Conservation (phyloP, 2,113 vertebrate genomes). For the Ciconia stormi region DNA sequence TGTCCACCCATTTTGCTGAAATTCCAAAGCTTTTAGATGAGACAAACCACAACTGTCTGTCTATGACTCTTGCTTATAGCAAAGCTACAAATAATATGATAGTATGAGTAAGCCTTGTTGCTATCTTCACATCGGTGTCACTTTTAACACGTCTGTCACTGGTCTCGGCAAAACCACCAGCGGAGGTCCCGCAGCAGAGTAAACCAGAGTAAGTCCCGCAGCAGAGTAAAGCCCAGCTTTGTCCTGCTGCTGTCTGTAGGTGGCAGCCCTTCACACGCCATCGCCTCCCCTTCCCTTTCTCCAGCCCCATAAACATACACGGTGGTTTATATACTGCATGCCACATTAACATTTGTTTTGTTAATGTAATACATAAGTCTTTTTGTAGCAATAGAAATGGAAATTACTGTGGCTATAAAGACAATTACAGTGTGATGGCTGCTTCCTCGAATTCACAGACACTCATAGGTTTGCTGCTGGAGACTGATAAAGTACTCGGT, state of each 20-base stretch:
- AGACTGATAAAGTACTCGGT: not conserved
- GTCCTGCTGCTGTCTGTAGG: not conserved
- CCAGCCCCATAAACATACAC: not conserved
- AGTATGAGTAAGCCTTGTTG: not conserved
- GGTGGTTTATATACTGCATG: not conserved
- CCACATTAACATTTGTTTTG: not conserved
- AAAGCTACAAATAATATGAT: not conserved
- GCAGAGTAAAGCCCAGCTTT: not conserved
- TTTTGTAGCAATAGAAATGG: not conserved
- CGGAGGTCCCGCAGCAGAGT: not conserved
- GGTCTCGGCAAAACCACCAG: not conserved
- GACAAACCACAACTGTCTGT: not conserved
- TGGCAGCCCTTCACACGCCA: constrained; percentile 20
- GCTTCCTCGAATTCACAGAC: not conserved
- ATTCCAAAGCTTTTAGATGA: not conserved
- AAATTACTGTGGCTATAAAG: constrained; percentile 12
- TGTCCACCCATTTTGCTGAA: not conserved
- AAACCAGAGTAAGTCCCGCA: fast-evolving
- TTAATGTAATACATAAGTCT: not conserved
- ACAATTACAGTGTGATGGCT: not conserved
- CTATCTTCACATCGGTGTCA: not conserved
- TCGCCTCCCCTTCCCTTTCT: not conserved
- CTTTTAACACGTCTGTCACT: fast-evolving
- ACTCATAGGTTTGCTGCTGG: not conserved
- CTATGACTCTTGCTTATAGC: not conserved